Evolutionary conservation across 2,888 invertebrate species (phyloP), one percentile per base, ranked within the genome.

Genomic region (Tricholauxania praeusta): DNA sequence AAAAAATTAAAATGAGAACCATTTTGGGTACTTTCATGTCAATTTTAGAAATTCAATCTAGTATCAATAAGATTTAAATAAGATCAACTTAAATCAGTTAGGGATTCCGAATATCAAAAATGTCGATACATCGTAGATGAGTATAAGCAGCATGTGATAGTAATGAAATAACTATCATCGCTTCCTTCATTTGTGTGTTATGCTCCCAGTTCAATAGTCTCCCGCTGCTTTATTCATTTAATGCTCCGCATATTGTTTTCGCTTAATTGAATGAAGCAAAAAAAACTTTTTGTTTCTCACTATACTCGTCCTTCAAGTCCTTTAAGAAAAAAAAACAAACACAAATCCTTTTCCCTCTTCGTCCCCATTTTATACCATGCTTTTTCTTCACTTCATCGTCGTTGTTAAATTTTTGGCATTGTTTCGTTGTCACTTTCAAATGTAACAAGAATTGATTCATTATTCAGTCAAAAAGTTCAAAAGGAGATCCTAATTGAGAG

Each of bases 401-500:
- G 39, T 39, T 39, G 39, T 39, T 39, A 39, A 39, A 32, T 47
- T 62, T 47, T 47, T 4, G 12, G 6, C 57, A 22, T 22, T 22
- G 22, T 22, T 14, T 32, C 22, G 28, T 28, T 32, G 28, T 28
- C 15, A 19, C 59, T 12, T 32, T 32, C 15, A 28, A 28, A 39
- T 47, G 63, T 48, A 19, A 64, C 64, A 22, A 22, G 51, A 64
- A 64, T 64, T 48, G 49, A 51, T 64, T 64, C 51, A 64, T 64
- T 64, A 64, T 64, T 64, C 22, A 51, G 64, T 64, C 5, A 64
- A 64, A 64, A 64, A 64, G 64, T 64, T 64, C 59, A 60, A 60
- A 60, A 60, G 59, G 12, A 32, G 28, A 22, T 28, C 59, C 22
- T 60, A 60, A 60, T 60, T 60, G 59, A 60, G 59, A 32, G 28